Evolutionary conservation across 2,113 vertebrate species (phyloP), one percentile per base, ranked within the genome.

Genomic region (Chaetura pelagica): DNA sequence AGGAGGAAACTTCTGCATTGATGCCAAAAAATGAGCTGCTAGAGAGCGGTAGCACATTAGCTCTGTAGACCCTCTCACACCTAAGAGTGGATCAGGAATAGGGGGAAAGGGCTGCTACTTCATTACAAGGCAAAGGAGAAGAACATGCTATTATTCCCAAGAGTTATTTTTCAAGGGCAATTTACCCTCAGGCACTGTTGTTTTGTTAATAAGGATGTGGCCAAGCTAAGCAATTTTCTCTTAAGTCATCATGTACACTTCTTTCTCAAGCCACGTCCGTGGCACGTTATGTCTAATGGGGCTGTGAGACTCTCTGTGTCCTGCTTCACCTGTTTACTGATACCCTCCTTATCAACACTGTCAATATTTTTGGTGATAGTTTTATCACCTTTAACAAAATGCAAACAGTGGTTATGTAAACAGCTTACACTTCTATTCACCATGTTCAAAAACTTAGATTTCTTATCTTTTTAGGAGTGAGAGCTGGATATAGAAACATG

Each of bases 201-300:
- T 91, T 90, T 95, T 90, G 64, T 88, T 97, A 94, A 95, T 90
- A 92, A 90, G 73, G 85, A 94, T 82, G 79, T 12, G 19, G 86
- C 90, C 93, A 95, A 96, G 89, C 87, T 93, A 94, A 94, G 89
- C 90, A 97, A 82, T 96, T 95, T 97, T 95, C 93, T 92, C 90
- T 40, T 40, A 84, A 96, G 84, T 89, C 80, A 79, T 89, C 89
- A 69, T 87, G 69, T 91, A 86, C 71, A 74, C 84, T 90, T 91
- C 92, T 87, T 95, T 93, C 73, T 93, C 92, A 87, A 96, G 82
- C 80, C 90, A 90, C 90, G 87, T 96, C 91, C 90, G 49, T 92
- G 74, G 90, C 77, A 97, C 95, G 95, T 97, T 85, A 85, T 40
- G 51, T 84, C 66, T 95, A 96, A 97, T 95, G 96, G 94, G 86